phyloP scores from a whole-genome alignment of 92 coral and sea anemone genomes.

The Porites evermanni region DNA sequence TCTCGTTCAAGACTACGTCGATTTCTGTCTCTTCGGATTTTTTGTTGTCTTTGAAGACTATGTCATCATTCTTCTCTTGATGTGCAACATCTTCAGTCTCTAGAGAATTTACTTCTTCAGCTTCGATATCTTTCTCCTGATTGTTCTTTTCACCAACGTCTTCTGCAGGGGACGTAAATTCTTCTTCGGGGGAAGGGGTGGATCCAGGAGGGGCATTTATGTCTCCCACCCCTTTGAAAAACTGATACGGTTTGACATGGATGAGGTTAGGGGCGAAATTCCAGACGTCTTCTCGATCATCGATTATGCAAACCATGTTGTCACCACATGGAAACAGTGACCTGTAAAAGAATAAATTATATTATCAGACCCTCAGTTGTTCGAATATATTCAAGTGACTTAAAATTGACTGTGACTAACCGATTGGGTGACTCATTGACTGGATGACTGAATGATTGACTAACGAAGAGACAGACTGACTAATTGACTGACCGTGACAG shows the following conservation, averaged over 20 bases:
- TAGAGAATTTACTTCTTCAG: conserved; percentile 2
- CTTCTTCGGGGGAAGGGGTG: conserved; percentile 22
- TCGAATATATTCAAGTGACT: background rate
- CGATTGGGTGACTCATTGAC: too few relatives aligned
- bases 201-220: conserved; percentile 88
- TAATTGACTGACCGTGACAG: too few relatives aligned
- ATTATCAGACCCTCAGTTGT: background rate
- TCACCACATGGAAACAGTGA: conserved; percentile 95
- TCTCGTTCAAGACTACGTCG: background rate
- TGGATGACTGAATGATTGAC: too few relatives aligned
- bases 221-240: conserved; percentile 95
- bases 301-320: conserved; percentile 97
- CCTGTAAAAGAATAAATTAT: conserved; percentile 50
- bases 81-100: conserved; percentile 20
- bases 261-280: conserved; percentile 90
- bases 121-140: conserved; percentile 11
- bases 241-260: conserved; percentile 95
- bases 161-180: conserved; percentile 42
- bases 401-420: background rate
- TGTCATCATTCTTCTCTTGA: background rate
- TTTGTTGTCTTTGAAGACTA: conserved; percentile 20
- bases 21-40: conserved; percentile 19
- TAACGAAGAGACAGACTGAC: too few relatives aligned
- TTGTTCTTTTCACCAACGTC: background rate
- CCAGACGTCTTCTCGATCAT: conserved; percentile 99